Evolutionary conservation across 1,140 invertebrate species (phyloP).

Genomic region (Rhopalosiphum padi): DNA sequence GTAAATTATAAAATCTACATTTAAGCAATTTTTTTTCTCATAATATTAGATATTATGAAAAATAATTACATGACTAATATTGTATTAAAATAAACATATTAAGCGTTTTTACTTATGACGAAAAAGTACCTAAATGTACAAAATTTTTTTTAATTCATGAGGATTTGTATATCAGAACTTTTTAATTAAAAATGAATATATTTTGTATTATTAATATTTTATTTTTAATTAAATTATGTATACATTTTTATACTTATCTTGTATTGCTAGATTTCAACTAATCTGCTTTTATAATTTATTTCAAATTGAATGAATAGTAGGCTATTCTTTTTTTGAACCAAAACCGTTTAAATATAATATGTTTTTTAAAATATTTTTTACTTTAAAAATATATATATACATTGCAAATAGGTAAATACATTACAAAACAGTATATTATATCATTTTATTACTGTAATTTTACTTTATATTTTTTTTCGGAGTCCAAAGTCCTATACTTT

Average conservation of each 20-base stretch:
- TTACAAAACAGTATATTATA: no score
- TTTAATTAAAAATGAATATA: not conserved
- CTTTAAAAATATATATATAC: not conserved
- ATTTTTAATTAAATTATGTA: not conserved
- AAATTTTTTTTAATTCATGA: not conserved
- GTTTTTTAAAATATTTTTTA: not conserved
- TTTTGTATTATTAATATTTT: not conserved
- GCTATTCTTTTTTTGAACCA: not conserved
- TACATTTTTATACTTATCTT: not conserved
- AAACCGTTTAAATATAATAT: not conserved
- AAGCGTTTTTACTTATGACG: not conserved
- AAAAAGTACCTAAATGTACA: not conserved
- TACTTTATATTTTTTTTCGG: no score
- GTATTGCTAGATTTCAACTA: not conserved
- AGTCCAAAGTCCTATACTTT: not conserved
- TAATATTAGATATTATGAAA: not conserved
- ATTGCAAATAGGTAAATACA: not conserved
- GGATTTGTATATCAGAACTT: not conserved
- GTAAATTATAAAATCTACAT: not conserved
- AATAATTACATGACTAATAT: not conserved
- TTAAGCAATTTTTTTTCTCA: not conserved
- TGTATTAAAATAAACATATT: conserved; percentile 20
- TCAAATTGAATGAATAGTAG: not conserved
- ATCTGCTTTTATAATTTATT: not conserved
- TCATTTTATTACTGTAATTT: not conserved